Evolutionary conservation across 2,113 vertebrate genomes (phyloP).

Genomic region (Mesocricetus auratus): DNA sequence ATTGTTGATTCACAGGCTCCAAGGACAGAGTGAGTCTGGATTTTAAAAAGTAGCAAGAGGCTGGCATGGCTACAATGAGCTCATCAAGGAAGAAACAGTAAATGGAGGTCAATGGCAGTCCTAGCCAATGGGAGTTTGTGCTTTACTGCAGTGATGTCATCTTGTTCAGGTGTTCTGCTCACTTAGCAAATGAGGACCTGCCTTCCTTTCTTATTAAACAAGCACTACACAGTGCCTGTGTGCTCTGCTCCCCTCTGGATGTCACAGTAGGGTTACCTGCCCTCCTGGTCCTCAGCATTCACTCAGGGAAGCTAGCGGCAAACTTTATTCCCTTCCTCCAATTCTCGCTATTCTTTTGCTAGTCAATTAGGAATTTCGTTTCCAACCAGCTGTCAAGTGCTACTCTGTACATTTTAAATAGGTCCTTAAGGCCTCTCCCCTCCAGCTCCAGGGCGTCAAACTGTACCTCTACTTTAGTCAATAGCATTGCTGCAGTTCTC

Average conservation of each 20-base stretch:
- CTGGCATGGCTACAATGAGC: not conserved
- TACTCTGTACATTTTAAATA: not conserved
- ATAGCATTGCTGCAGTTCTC: not conserved
- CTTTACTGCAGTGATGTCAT: not conserved
- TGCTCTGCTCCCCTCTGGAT: not conserved
- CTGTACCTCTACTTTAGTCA: not conserved
- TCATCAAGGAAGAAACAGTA: no score
- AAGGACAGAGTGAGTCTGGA: not conserved
- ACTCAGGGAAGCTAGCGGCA: no score
- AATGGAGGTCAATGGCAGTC: not conserved
- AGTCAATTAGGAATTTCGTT: not conserved
- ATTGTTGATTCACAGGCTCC: not conserved
- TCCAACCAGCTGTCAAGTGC: not conserved
- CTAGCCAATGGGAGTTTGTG: no score
- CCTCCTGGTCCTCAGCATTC: not conserved
- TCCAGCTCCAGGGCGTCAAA: not conserved
- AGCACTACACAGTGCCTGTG: not conserved
- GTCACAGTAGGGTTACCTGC: not conserved
- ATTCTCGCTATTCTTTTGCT: not conserved
- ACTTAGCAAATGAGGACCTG: not conserved
- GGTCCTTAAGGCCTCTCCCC: rapidly evolving
- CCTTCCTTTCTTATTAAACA: not conserved
- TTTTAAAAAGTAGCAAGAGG: not conserved
- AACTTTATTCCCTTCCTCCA: not conserved
- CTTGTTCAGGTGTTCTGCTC: not conserved